These are phyloP conservation scores for Sminthurides aquaticus DNA, from an alignment of 2,888 invertebrate genomes.

Conservation along the genomic window DNA sequence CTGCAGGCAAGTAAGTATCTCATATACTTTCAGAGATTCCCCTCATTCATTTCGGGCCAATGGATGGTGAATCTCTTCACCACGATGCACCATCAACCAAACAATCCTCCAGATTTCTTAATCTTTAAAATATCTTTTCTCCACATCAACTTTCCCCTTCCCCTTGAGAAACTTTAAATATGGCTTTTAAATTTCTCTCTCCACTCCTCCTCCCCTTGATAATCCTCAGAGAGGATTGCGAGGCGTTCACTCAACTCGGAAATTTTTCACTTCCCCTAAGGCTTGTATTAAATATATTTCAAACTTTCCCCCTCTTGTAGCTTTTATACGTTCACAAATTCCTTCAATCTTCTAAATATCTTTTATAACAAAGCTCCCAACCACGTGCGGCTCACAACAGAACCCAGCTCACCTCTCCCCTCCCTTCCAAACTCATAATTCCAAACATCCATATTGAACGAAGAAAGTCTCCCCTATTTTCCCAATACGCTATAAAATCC, in stretches of 20 bases:
- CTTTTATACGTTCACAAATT: background rate
- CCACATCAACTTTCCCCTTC: background rate
- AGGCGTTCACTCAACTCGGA: background rate
- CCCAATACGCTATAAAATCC: background rate
- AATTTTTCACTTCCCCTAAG: conserved; percentile 4
- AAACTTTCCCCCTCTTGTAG: background rate
- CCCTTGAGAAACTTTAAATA: conserved; percentile 3
- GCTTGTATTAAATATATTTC: conserved; percentile 1
- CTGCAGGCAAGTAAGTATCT: too few relatives aligned
- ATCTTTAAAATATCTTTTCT: conserved; percentile 5
- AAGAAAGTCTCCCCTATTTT: background rate
- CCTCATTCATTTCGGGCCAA: too few relatives aligned
- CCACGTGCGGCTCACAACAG: background rate
- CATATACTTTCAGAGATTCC: too few relatives aligned
- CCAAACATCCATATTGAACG: background rate
- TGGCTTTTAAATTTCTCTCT: conserved; percentile 3
- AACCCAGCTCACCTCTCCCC: background rate
- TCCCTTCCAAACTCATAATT: background rate
- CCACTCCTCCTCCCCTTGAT: too few relatives aligned
- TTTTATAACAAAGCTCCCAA: background rate
- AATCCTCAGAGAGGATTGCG: background rate
- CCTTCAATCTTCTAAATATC: background rate
- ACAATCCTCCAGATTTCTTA: conserved; percentile 1
- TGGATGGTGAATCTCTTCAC: too few relatives aligned
- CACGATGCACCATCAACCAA: too few relatives aligned